These are phyloP conservation scores for Hetaerina titia DNA, from an alignment of 2,888 invertebrate species.

Conservation along the genomic window DNA sequence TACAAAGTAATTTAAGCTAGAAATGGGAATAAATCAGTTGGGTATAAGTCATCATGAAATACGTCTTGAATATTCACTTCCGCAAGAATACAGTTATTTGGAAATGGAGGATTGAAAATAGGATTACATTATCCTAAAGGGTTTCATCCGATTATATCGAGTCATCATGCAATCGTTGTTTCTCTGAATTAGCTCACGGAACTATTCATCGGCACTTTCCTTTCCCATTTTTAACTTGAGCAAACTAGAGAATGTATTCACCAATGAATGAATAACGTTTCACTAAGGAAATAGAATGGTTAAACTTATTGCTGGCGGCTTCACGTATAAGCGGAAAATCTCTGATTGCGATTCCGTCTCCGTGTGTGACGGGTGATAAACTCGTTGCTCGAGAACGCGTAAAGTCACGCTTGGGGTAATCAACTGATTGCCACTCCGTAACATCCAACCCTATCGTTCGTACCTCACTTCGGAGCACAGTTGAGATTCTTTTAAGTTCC, in stretches of 20 bases:
- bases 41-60: too few species aligned
- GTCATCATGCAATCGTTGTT: too few species aligned
- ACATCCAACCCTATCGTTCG: background rate
- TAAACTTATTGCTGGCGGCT: background rate
- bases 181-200: too few species aligned
- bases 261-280: background rate
- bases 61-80: too few species aligned
- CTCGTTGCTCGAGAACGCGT: slow-evolving; percentile 28
- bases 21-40: too few species aligned
- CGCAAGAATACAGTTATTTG: too few species aligned
- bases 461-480: background rate
- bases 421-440: background rate
- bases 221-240: background rate
- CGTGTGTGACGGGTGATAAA: slow-evolving; percentile 23
- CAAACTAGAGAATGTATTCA: background rate
- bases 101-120: too few species aligned
- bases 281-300: background rate
- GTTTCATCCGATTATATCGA: too few species aligned
- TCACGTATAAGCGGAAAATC: background rate
- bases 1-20: too few species aligned
- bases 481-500: background rate
- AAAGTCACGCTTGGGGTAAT: slow-evolving; percentile 46
- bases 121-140: too few species aligned
- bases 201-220: too few species aligned
- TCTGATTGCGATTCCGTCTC: slow-evolving; percentile 18